Conservation (phyloP, 2,888 invertebrate species). For the Drosophila atroscutellata region DNA sequence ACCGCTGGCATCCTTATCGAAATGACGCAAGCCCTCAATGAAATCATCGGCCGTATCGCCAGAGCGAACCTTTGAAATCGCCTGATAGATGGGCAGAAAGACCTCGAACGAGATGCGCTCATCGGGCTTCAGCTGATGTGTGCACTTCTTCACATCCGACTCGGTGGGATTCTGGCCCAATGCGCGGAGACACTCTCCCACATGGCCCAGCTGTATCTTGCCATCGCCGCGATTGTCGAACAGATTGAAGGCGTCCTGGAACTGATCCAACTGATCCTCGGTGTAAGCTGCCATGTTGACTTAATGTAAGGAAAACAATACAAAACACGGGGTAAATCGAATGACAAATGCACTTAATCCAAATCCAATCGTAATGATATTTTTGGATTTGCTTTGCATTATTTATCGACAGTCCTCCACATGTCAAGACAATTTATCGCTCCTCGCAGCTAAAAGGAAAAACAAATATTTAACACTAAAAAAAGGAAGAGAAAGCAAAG, state of each 20-base stretch:
- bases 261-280: constrained; percentile 79
- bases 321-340: constrained; percentile 70
- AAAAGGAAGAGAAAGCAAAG: background rate
- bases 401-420: constrained; percentile 43
- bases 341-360: constrained; percentile 55
- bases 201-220: constrained; percentile 97
- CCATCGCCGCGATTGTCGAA: constrained; percentile 99
- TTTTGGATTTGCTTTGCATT: background rate
- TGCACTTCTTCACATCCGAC: constrained; percentile 98
- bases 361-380: constrained; percentile 24
- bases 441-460: background rate
- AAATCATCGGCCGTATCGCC: constrained; percentile 98
- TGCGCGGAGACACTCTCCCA: constrained; percentile 98
- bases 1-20: constrained; percentile 99
- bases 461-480: background rate
- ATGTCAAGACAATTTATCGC: constrained; percentile 7
- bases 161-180: constrained; percentile 99
- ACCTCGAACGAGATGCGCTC: constrained; percentile 99
- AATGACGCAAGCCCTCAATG: constrained; percentile 98
- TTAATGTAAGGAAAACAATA: constrained; percentile 65
- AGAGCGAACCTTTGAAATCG: constrained; percentile 96
- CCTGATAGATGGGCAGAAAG: constrained; percentile 98
- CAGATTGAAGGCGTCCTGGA: constrained; percentile 98
- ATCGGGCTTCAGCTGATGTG: constrained; percentile 96
- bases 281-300: constrained; percentile 57